Conservation (phyloP, 2,888 invertebrate species). For the Drosophila barbarae region DNA sequence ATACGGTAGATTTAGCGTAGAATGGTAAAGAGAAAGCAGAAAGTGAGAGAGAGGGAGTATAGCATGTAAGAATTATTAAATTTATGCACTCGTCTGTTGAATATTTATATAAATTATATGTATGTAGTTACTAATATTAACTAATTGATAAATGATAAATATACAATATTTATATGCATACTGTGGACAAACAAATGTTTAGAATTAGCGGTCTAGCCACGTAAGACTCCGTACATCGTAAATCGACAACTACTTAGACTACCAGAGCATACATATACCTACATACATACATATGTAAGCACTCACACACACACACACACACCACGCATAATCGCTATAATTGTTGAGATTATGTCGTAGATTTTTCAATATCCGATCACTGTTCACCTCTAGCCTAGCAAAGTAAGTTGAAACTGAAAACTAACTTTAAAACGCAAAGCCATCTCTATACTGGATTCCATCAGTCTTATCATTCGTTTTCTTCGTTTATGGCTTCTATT, state of each 20-base stretch:
- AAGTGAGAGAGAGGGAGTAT: slow-evolving; percentile 10
- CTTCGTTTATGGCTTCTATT: slow-evolving; percentile 7
- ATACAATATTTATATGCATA: slow-evolving; percentile 49
- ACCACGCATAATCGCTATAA: slow-evolving; percentile 48
- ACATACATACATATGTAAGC: slow-evolving; percentile 17
- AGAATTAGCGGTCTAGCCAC: slow-evolving; percentile 30
- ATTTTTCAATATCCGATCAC: slow-evolving; percentile 66
- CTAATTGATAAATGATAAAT: slow-evolving; percentile 54
- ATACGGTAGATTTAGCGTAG: slow-evolving; percentile 28
- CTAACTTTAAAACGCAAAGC: slow-evolving; percentile 18
- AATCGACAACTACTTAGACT: slow-evolving; percentile 33
- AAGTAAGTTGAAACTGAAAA: slow-evolving; percentile 52
- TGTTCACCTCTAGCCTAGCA: slow-evolving; percentile 55
- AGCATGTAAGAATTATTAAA: slow-evolving; percentile 57
- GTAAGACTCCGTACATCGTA: slow-evolving; percentile 35
- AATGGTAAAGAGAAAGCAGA: slow-evolving; percentile 4
- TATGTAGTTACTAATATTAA: slow-evolving; percentile 64
- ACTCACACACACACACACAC: slow-evolving; percentile 14
- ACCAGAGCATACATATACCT: slow-evolving; percentile 23
- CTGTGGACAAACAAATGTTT: slow-evolving; percentile 37
- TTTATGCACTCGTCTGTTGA: slow-evolving; percentile 71
- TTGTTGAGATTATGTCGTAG: slow-evolving; percentile 66
- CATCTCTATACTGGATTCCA: slow-evolving; percentile 18
- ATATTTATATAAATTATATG: slow-evolving; percentile 58
- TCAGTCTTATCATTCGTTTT: slow-evolving; percentile 11